These are phyloP conservation scores for Rostratula benghalensis DNA, from an alignment of 2,113 vertebrate genomes.

Conservation along the genomic window DNA sequence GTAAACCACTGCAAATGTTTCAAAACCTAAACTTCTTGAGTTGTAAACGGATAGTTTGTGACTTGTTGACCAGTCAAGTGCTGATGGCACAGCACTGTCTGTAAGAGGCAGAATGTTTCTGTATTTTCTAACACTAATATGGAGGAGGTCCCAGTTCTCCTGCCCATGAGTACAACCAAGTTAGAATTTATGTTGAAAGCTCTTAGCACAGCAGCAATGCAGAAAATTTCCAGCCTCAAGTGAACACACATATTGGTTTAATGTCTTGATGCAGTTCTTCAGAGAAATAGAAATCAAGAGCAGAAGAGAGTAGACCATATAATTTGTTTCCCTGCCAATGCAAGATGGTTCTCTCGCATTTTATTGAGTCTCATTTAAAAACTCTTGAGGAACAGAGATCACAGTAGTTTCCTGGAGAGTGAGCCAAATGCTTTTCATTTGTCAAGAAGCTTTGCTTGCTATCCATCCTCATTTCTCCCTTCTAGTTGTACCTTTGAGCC, in stretches of 20 bases:
- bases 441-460: not conserved
- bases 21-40: not conserved
- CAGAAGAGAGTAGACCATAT: not conserved
- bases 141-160: not conserved
- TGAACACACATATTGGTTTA: not conserved
- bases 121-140: not conserved
- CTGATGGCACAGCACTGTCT: not conserved
- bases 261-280: not conserved
- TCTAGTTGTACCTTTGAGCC: not conserved
- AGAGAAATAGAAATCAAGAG: not conserved
- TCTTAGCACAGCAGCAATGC: not conserved
- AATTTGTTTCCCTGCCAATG: not conserved
- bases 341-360: not conserved
- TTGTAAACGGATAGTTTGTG: not conserved
- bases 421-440: not conserved
- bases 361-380: not conserved
- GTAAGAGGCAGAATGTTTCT: not conserved
- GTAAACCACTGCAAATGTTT: not conserved
- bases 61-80: not conserved
- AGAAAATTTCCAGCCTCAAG: not conserved
- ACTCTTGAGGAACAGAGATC: not conserved
- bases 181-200: not conserved
- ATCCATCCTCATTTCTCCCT: not conserved
- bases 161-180: not conserved
- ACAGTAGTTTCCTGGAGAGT: not conserved